Evolutionary conservation across 2,113 vertebrate species (phyloP), one percentile per base, ranked within the genome.

Genomic region (Canis aureus): DNA sequence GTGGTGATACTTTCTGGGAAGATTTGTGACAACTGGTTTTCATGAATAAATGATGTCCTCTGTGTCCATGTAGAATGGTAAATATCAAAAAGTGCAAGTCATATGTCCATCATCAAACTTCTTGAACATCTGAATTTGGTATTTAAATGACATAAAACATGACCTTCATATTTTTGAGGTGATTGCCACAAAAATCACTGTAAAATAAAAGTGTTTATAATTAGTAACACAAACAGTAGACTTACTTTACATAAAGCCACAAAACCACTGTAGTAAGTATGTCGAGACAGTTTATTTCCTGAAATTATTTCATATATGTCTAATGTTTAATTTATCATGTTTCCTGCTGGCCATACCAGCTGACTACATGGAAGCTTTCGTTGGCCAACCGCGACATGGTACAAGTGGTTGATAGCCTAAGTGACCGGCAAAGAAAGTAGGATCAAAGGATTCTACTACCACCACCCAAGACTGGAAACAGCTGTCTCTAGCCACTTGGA

Each of bases 71-170:
- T 25, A 89, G 13, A 97, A 95, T 13, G 57, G 11, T 32, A 82
- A 71, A 74, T 53, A 76, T 27, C 20, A 78, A 29, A 38, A 73
- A 79, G 1, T 11, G 0, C 8, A 80, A 78, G 32, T 59, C 43
- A 59, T 13, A 55, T 5, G 53, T 76, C 59, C 15, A 51, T 76
- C n/a, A 19, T 55, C n/a, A 67, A 86, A 94, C 1, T 78, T 92
- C 8, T 92, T 81, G n/a, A 92, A 16, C 80, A 59, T 89, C 16
- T 90, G 3, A 84, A 85, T 87, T 91, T 76, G 38, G 12, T 62
- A 60, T 86, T 95, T 76, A 86, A 69, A 88, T 96, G 80, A 94
- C 35, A 25, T 80, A 80, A 81, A 69, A 73, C 1, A 53, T 87
- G 15, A 79, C 5, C 83, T 96, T 94, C 11, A 32, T 51, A 19